Evolutionary conservation across 2,888 invertebrate genomes (phyloP).

Genomic region (Drosophila cracens): DNA sequence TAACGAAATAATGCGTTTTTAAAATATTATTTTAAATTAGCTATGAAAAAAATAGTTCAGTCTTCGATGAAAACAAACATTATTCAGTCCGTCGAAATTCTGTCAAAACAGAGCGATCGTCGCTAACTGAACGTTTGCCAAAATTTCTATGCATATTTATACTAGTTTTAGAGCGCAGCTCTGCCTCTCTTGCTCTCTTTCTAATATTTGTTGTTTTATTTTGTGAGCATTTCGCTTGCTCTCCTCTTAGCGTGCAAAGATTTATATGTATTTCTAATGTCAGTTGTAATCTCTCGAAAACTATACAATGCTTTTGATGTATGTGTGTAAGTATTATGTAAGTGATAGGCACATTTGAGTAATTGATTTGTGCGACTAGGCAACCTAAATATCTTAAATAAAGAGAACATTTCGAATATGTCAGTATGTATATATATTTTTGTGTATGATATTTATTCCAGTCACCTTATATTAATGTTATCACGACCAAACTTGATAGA

Average conservation of each 20-base stretch:
- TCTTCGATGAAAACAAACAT: constrained; percentile 23
- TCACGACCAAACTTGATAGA: not conserved
- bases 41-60: not conserved
- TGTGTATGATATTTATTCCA: not conserved
- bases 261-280: constrained; percentile 2
- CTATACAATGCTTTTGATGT: not conserved
- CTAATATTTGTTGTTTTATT: not conserved
- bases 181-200: constrained; percentile 1
- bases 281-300: constrained; percentile 1
- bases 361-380: not conserved
- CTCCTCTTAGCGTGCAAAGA: not conserved
- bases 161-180: constrained; percentile 8
- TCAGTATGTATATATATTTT: not conserved
- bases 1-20: not conserved
- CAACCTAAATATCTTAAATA: not conserved
- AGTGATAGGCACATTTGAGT: not conserved
- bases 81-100: not conserved
- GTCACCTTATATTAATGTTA: not conserved
- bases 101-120: constrained; percentile 22
- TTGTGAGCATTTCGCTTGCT: constrained; percentile 3
- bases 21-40: not conserved
- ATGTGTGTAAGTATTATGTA: not conserved
- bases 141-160: constrained; percentile 35
- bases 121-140: constrained; percentile 20
- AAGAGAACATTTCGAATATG: not conserved